phyloP scores from a whole-genome alignment of 92 coral and sea anemone genomes.

The Bergia sp. region DNA sequence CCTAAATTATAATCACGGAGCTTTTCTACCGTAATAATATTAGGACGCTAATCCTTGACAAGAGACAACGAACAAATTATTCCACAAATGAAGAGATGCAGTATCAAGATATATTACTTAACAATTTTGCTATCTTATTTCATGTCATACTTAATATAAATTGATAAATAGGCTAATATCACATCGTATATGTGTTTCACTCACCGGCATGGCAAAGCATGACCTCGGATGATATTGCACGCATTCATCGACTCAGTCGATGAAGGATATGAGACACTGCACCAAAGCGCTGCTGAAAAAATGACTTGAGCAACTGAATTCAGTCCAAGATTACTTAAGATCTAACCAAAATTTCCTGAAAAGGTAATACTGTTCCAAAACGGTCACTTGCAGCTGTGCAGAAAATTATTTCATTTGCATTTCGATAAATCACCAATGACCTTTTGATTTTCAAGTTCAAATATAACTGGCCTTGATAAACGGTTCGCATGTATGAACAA shows the following conservation, averaged over 20 bases:
- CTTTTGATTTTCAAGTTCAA: too few species aligned
- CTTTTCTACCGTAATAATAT: background rate
- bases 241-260: background rate
- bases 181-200: background rate
- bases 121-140: slow-evolving; percentile 17
- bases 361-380: background rate
- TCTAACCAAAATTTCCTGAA: background rate
- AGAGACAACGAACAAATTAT: slow-evolving; percentile 9
- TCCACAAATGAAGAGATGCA: slow-evolving; percentile 11
- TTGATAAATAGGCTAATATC: background rate
- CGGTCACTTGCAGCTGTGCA: background rate
- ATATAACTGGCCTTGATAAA: background rate
- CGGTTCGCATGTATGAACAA: background rate
- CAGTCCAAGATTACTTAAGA: background rate
- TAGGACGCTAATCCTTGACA: background rate
- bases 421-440: background rate
- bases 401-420: background rate
- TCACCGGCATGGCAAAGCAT: background rate
- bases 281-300: background rate
- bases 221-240: background rate
- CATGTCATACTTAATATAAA: slow-evolving; percentile 20
- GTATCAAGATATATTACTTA: slow-evolving; percentile 35
- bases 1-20: background rate
- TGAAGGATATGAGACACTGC: background rate
- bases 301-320: background rate